phyloP scores from a whole-genome alignment of 2,113 vertebrate genomes.

The Epinephelus cyanopodus region DNA sequence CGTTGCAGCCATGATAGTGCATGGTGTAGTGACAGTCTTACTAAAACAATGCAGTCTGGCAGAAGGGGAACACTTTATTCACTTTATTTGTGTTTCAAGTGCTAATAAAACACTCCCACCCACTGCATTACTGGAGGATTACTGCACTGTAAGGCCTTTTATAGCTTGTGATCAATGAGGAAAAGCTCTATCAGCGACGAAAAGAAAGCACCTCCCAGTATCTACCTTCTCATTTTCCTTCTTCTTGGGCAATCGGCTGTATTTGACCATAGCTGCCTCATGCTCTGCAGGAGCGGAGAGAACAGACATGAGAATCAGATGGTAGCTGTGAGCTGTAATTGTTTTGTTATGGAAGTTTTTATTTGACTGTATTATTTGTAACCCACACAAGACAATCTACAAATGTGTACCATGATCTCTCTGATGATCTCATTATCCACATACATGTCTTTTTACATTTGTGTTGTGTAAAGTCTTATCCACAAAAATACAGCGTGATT shows the following conservation, averaged over 20 bases:
- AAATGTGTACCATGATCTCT: too few relatives aligned
- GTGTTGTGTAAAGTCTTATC: too few relatives aligned
- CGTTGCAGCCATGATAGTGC: constrained; percentile 1
- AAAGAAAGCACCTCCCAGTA: background rate
- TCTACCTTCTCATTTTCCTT: constrained; percentile 96
- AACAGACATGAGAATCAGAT: background rate
- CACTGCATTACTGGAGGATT: constrained; percentile 39
- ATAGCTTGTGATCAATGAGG: constrained; percentile 12
- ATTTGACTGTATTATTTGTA: too few relatives aligned
- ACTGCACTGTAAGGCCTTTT: constrained; percentile 15
- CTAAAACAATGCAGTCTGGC: background rate
- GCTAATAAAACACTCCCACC: constrained; percentile 15
- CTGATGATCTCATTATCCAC: too few relatives aligned
- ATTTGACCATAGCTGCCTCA: constrained; percentile 97
- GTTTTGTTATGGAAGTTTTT: constrained; percentile 72
- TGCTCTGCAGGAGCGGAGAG: constrained; percentile 87
- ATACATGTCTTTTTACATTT: too few relatives aligned
- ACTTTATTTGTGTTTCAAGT: constrained; percentile 20
- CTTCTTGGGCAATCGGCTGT: constrained; percentile 96
- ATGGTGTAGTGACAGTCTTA: background rate
- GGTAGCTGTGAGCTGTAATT: background rate
- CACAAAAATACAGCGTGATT: too few relatives aligned
- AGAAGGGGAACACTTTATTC: constrained; percentile 28
- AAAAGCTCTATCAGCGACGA: constrained; percentile 10
- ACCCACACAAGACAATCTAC: too few relatives aligned